Evolutionary conservation across 2,113 vertebrate genomes (phyloP).

Genomic region (Dromiciops gliroides): DNA sequence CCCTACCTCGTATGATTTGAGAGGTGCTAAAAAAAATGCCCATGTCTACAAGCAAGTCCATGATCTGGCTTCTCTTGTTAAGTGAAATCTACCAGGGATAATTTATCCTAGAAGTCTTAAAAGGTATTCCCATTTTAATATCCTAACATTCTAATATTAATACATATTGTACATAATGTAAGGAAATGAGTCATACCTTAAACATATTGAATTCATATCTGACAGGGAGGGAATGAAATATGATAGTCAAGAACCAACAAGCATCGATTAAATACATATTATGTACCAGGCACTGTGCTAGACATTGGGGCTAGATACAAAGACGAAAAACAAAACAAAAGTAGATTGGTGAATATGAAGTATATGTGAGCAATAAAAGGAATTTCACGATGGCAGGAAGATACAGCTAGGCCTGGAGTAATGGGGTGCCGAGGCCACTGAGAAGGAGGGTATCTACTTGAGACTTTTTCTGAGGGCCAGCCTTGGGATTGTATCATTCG

Average conservation of each 20-base stretch:
- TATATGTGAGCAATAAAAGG: background rate
- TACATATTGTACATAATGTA: background rate
- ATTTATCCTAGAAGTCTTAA: background rate
- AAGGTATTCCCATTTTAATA: background rate
- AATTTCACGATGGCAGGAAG: background rate
- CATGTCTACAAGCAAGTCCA: background rate
- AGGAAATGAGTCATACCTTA: background rate
- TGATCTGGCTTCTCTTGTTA: background rate
- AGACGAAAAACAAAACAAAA: background rate
- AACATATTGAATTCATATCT: background rate
- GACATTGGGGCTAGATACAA: background rate
- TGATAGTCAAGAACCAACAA: background rate
- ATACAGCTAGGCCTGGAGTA: background rate
- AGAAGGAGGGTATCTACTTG: background rate
- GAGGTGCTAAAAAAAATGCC: background rate
- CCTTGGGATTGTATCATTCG: too few species aligned
- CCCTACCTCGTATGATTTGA: rapidly evolving
- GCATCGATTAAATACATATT: background rate
- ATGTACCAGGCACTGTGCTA: background rate
- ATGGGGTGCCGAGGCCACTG: rapidly evolving
- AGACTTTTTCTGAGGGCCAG: rapidly evolving
- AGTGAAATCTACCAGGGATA: background rate
- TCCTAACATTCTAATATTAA: background rate
- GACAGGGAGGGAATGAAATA: background rate
- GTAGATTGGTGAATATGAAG: background rate